Percentiles rank a stretch among this genome's conserved stretches.
Conservation (phyloP, 2,113 vertebrate species). For the Oxyruncus cristatus region DNA sequence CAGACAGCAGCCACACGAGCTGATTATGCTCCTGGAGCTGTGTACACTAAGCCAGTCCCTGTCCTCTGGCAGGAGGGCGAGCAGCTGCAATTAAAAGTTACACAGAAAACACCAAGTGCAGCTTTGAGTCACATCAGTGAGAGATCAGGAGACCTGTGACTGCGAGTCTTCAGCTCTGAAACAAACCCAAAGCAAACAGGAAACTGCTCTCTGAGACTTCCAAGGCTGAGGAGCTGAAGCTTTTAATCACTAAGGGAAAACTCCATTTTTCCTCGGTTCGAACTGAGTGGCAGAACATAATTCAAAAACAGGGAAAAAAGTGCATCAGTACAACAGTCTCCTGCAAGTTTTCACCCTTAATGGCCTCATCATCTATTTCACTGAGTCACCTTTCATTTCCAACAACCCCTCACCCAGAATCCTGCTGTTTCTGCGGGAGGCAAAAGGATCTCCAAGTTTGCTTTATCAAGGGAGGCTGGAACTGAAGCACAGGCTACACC, state of each 20-base stretch:
- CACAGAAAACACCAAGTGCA: neutral
- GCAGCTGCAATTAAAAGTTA: accelerated
- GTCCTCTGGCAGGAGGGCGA: neutral
- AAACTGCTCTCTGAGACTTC: neutral
- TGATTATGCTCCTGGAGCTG: neutral
- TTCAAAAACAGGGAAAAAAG: neutral
- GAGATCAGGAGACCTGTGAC: neutral
- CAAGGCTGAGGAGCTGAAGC: neutral
- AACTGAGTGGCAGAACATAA: neutral
- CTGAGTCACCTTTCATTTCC: neutral
- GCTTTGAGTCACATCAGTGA: neutral
- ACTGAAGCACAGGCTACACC: neutral
- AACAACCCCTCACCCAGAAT: neutral
- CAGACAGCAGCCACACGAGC: neutral
- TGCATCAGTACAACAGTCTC: neutral
- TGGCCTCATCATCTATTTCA: neutral
- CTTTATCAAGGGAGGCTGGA: neutral
- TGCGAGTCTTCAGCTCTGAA: neutral
- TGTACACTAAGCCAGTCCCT: neutral
- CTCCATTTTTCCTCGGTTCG: neutral
- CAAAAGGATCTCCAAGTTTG: neutral
- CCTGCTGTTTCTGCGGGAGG: neutral
- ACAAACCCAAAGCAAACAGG: neutral
- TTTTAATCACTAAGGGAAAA: neutral
- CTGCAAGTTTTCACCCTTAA: neutral